These are phyloP conservation scores for Ophioderma brevispina DNA, from an alignment of 35 echinoderm and acorn worm genomes.

Conservation along the genomic window DNA sequence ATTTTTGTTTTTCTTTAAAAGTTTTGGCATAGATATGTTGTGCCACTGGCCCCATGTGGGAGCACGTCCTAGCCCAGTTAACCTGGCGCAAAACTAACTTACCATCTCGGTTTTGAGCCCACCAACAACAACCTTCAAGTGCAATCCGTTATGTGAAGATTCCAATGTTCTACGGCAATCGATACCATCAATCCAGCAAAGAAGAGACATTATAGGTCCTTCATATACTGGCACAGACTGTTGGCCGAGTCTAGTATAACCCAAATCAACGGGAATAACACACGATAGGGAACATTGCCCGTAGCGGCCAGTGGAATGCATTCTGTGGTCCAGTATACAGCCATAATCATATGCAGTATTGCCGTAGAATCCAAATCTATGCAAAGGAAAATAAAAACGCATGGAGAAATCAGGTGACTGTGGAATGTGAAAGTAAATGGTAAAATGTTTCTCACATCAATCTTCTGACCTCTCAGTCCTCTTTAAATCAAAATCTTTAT, in stretches of 20 bases:
- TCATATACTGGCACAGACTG: conserved; percentile 81
- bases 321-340: conserved; percentile 82
- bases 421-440: too few relatives aligned
- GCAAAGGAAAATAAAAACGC: too few relatives aligned
- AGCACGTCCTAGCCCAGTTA: too few relatives aligned
- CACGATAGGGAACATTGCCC: conserved; percentile 52
- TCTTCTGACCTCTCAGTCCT: too few relatives aligned
- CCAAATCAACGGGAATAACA: conserved; percentile 89
- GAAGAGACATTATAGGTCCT: conserved; percentile 81
- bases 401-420: too few relatives aligned
- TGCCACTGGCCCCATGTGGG: too few relatives aligned
- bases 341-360: conserved; percentile 79
- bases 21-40: too few relatives aligned
- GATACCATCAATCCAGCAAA: conserved; percentile 85
- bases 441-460: too few relatives aligned
- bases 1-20: too few relatives aligned
- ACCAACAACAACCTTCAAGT: conserved; percentile 67
- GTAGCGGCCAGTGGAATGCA: conserved; percentile 82
- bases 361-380: conserved; percentile 80
- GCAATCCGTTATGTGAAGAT: conserved; percentile 91
- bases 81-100: too few relatives aligned
- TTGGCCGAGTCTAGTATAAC: conserved; percentile 49
- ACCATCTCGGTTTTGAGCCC: conserved; percentile 88
- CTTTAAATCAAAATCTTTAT: too few relatives aligned
- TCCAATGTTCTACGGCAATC: conserved; percentile 81